A percentile compares a stretch with the other conserved stretches of the same genome.
phyloP scores from a whole-genome alignment of 2,113 vertebrate species.

The Pedionomus torquatus region DNA sequence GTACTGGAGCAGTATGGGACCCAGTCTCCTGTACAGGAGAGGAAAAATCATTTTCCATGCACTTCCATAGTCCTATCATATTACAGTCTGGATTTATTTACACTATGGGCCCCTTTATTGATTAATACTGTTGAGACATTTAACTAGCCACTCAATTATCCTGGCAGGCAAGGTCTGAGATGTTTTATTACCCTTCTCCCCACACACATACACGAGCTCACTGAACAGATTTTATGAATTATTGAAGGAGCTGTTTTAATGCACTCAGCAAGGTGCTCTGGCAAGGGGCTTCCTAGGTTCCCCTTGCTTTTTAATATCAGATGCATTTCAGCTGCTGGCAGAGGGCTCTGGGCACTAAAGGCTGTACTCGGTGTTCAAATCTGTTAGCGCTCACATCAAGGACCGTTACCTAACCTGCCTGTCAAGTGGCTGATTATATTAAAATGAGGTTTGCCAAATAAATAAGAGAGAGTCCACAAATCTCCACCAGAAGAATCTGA shows the following conservation, averaged over 20 bases:
- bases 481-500: slow-evolving; percentile 4
- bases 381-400: background rate
- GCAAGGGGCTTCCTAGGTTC: slow-evolving; percentile 4
- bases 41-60: accelerated
- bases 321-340: background rate
- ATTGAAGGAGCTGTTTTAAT: background rate
- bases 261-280: slow-evolving; percentile 38
- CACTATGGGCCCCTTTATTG: background rate
- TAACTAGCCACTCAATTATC: slow-evolving; percentile 61
- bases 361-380: background rate
- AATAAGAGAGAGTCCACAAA: background rate
- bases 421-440: slow-evolving; percentile 17
- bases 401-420: slow-evolving; percentile 22
- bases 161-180: background rate
- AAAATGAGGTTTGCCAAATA: slow-evolving; percentile 32
- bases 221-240: slow-evolving; percentile 34
- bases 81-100: slow-evolving; percentile 28
- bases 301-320: background rate
- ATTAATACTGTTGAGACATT: slow-evolving; percentile 45
- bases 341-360: background rate
- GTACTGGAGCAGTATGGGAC: background rate
- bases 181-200: slow-evolving; percentile 10
- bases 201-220: background rate
- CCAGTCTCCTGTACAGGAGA: background rate
- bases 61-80: background rate